Evolutionary conservation across 2,113 vertebrate genomes (phyloP).

Genomic region (Agelaius phoeniceus): DNA sequence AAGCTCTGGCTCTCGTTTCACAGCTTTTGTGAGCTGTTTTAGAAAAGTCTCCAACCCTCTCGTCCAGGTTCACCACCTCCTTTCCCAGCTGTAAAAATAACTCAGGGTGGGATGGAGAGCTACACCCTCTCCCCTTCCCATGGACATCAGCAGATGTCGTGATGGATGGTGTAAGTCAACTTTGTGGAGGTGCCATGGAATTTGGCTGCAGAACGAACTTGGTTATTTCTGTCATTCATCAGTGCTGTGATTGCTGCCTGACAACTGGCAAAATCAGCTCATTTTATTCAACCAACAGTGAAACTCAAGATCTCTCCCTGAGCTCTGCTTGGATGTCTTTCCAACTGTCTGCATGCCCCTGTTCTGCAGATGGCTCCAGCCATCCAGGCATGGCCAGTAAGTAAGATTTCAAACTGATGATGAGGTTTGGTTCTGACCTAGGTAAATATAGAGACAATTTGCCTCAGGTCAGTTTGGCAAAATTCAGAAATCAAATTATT

Average conservation of each 20-base stretch:
- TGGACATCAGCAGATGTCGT: slow-evolving; percentile 36
- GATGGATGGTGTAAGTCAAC: slow-evolving; percentile 42
- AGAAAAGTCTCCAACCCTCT: slow-evolving; percentile 30
- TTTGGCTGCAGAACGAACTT: slow-evolving; percentile 22
- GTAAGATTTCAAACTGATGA: not conserved
- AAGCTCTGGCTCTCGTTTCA: not conserved
- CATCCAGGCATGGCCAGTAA: not conserved
- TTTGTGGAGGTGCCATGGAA: slow-evolving; percentile 54
- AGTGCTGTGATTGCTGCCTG: slow-evolving; percentile 41
- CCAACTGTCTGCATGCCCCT: not conserved
- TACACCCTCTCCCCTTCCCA: slow-evolving; percentile 9
- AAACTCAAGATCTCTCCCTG: not conserved
- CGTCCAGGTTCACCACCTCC: not conserved
- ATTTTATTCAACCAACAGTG: slow-evolving; percentile 7
- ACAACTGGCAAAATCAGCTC: slow-evolving; percentile 44
- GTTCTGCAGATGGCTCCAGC: not conserved
- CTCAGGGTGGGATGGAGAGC: not conserved
- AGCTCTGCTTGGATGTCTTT: not conserved
- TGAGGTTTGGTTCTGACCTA: not conserved
- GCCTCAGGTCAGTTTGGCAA: not conserved
- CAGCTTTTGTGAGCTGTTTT: slow-evolving; percentile 28
- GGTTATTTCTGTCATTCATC: slow-evolving; percentile 37
- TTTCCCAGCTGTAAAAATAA: slow-evolving; percentile 66
- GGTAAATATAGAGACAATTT: not conserved
- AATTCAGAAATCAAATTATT: not conserved